Conservation (phyloP, 2,888 invertebrate species). For the Drosophila phalerata region DNA sequence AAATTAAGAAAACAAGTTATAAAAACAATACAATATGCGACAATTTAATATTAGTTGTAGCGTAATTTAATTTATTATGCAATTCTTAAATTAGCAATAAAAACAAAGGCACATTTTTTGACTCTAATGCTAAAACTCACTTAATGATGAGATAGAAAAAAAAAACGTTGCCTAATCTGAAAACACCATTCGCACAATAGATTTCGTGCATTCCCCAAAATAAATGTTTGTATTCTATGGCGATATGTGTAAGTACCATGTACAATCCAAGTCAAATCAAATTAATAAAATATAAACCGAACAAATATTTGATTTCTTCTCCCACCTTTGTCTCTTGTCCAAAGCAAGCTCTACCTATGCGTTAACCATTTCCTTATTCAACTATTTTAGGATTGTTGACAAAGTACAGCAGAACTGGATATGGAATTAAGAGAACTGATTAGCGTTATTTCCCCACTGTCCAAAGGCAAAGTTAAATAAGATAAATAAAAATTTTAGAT, state of each 20-base stretch:
- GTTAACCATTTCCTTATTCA: conserved; percentile 87
- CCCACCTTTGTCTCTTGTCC: neutral
- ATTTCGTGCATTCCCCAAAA: conserved; percentile 57
- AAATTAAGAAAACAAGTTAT: conserved; percentile 53
- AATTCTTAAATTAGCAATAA: conserved; percentile 65
- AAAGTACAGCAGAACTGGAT: conserved; percentile 90
- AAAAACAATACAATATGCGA: conserved; percentile 58
- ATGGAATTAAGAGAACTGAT: conserved; percentile 89
- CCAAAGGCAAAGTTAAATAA: conserved; percentile 68
- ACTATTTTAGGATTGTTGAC: conserved; percentile 91
- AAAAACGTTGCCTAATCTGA: conserved; percentile 51
- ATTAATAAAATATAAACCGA: conserved; percentile 50
- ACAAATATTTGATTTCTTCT: neutral
- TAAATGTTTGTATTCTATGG: conserved; percentile 53
- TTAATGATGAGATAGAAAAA: conserved; percentile 50
- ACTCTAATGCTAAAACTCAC: conserved; percentile 51
- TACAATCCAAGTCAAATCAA: conserved; percentile 59
- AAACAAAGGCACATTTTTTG: conserved; percentile 61
- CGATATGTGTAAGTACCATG: conserved; percentile 57
- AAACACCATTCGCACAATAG: conserved; percentile 63
- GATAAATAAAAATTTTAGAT: no score
- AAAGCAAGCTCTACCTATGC: neutral
- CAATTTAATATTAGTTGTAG: conserved; percentile 74
- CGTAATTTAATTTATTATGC: conserved; percentile 75
- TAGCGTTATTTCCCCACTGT: conserved; percentile 91